A percentile compares a stretch with the other conserved stretches of the same genome.
Conservation (phyloP, 2,113 vertebrate species). For the Brienomyrus brachyistius region DNA sequence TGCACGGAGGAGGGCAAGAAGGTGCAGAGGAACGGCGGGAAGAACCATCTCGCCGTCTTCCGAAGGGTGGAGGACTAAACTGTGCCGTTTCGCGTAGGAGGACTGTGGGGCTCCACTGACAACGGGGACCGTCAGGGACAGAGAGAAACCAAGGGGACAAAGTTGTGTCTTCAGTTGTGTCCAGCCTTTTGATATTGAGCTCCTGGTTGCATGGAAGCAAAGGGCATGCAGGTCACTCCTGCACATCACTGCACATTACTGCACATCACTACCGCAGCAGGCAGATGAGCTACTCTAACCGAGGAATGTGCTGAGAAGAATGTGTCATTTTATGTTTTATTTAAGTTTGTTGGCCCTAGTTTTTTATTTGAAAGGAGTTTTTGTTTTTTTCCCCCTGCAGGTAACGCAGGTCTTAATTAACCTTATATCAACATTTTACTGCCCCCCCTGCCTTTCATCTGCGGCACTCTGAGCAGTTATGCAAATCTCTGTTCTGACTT, state of each 20-base stretch:
- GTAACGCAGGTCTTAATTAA: background rate
- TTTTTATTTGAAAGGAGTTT: background rate
- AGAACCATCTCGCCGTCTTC: slow-evolving; percentile 79
- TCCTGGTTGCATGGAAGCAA: background rate
- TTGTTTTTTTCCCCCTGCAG: background rate
- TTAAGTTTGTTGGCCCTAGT: background rate
- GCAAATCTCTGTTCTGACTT: slow-evolving; percentile 21
- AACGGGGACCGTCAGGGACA: background rate
- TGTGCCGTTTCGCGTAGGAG: background rate
- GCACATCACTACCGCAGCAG: background rate
- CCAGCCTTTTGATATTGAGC: background rate
- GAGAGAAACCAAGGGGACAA: background rate
- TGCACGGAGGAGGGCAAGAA: slow-evolving; percentile 89
- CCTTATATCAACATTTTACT: background rate
- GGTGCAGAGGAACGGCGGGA: slow-evolving; percentile 75
- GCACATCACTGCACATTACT: background rate
- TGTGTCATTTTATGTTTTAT: background rate
- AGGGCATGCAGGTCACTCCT: background rate
- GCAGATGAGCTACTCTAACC: background rate
- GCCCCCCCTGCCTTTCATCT: background rate
- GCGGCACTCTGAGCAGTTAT: slow-evolving; percentile 5
- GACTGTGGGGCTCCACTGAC: too few species aligned
- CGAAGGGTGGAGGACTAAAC: slow-evolving; percentile 58
- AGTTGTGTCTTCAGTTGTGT: background rate
- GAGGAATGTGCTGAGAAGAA: background rate